A percentile compares a stretch with the other conserved stretches of the same genome.
Evolutionary conservation across 2,888 invertebrate genomes (phyloP).

Genomic region (Imbricaverruca yamaguchii): DNA sequence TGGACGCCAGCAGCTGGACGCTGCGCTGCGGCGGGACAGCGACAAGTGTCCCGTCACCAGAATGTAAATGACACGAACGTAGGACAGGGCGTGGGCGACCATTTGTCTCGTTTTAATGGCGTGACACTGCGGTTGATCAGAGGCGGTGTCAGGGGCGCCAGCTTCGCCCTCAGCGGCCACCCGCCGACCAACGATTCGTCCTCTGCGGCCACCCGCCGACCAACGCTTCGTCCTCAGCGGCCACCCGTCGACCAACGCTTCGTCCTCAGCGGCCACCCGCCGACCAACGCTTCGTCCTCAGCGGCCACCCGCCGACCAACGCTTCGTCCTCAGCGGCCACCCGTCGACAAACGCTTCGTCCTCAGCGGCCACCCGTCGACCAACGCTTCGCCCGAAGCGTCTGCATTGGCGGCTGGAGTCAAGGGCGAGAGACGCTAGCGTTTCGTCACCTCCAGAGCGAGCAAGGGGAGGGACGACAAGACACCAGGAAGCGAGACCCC

Average conservation of each 20-base stretch:
- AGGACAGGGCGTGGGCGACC: not conserved
- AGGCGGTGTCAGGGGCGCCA: not conserved
- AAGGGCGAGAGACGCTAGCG: no score
- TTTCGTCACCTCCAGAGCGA: no score
- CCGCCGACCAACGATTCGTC: not conserved
- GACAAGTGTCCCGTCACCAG: not conserved
- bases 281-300: no score
- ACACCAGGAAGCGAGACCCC: no score
- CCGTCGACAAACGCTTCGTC: not conserved
- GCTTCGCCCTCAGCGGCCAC: not conserved
- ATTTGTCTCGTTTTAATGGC: constrained; percentile 15
- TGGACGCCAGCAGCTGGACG: not conserved
- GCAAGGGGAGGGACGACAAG: no score
- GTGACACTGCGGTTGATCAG: not conserved
- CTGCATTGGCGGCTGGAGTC: no score
- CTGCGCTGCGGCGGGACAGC: not conserved
- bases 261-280: not conserved
- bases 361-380: no score
- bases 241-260: not conserved
- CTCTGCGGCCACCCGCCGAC: no score
- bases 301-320: no score
- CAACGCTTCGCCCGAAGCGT: no score
- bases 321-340: not conserved
- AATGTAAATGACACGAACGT: not conserved
- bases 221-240: not conserved